These are phyloP conservation scores for Pterostichus niger DNA, from an alignment of 2,888 invertebrate genomes.

Conservation along the genomic window DNA sequence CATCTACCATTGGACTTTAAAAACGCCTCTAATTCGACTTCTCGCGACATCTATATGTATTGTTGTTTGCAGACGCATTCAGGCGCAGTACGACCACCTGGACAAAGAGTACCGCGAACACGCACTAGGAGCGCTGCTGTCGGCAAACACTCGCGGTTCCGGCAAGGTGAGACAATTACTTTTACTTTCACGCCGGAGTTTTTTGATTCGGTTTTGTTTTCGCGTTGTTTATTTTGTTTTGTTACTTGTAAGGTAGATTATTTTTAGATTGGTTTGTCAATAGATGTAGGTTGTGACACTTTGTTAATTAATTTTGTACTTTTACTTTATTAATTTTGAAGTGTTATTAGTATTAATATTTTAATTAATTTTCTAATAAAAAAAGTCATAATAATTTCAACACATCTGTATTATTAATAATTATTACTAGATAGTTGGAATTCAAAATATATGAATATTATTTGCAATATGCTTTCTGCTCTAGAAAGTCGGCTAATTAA, in stretches of 20 bases:
- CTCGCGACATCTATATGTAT: slow-evolving; percentile 68
- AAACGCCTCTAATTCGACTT: slow-evolving; percentile 28
- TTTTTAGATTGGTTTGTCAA: slow-evolving; percentile 22
- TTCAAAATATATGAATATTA: too few species aligned
- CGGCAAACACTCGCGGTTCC: slow-evolving; percentile 81
- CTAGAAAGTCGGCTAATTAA: too few species aligned
- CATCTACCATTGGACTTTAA: neutral
- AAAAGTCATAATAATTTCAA: neutral
- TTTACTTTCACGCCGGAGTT: slow-evolving; percentile 51
- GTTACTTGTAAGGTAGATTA: neutral
- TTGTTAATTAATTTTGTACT: slow-evolving; percentile 41
- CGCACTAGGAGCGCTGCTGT: slow-evolving; percentile 82
- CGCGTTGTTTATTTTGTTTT: slow-evolving; percentile 20
- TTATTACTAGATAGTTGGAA: too few species aligned
- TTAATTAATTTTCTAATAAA: too few species aligned
- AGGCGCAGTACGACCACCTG: slow-evolving; percentile 84
- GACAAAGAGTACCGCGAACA: slow-evolving; percentile 85
- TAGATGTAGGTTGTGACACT: neutral
- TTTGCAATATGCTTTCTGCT: too few species aligned
- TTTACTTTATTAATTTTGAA: neutral
- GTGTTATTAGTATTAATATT: too few species aligned
- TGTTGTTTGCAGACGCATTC: slow-evolving; percentile 81
- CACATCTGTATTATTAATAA: too few species aligned
- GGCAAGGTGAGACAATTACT: slow-evolving; percentile 79
- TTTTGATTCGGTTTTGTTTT: slow-evolving; percentile 37